phyloP scores from a whole-genome alignment of 2,888 invertebrate genomes.

The Cremastinae sp. region DNA sequence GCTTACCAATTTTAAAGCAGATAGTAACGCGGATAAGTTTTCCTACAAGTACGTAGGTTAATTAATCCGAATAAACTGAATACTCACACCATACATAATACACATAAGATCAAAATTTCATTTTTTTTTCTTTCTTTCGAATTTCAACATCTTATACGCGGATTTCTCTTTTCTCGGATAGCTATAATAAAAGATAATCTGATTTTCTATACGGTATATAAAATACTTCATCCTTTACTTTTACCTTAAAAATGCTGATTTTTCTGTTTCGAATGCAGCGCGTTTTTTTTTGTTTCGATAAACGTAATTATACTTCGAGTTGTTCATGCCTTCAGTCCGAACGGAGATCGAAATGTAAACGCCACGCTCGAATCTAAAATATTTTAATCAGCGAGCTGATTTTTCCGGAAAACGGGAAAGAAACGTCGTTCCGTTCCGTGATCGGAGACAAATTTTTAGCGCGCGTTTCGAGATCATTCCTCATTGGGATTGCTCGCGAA shows the following conservation, averaged over 20 bases:
- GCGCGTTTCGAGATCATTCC: constrained; percentile 29
- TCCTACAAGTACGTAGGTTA: constrained; percentile 13
- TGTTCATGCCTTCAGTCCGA: constrained; percentile 21
- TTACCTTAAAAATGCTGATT: constrained; percentile 43
- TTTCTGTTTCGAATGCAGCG: constrained; percentile 34
- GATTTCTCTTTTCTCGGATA: constrained; percentile 11
- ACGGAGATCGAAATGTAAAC: constrained; percentile 18
- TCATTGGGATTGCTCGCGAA: constrained; percentile 12
- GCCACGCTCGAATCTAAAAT: constrained; percentile 26
- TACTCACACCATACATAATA: constrained; percentile 18
- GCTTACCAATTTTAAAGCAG: not conserved
- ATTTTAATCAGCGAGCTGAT: not conserved
- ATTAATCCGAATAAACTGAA: constrained; percentile 22
- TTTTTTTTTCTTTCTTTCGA: constrained; percentile 28
- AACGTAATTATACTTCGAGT: constrained; percentile 12
- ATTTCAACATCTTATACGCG: constrained; percentile 33
- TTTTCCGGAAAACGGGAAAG: constrained; percentile 16
- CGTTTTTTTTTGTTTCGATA: constrained; percentile 16
- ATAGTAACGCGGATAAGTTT: constrained; percentile 30
- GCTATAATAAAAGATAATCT: constrained; percentile 47
- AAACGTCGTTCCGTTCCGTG: not conserved
- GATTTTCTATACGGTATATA: constrained; percentile 49
- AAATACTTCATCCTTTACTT: constrained; percentile 53
- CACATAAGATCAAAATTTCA: constrained; percentile 8
- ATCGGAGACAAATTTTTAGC: not conserved